Base-by-base conservation (phyloP, 2,888 invertebrate genomes). In the Aleiodes testaceus region DNA sequence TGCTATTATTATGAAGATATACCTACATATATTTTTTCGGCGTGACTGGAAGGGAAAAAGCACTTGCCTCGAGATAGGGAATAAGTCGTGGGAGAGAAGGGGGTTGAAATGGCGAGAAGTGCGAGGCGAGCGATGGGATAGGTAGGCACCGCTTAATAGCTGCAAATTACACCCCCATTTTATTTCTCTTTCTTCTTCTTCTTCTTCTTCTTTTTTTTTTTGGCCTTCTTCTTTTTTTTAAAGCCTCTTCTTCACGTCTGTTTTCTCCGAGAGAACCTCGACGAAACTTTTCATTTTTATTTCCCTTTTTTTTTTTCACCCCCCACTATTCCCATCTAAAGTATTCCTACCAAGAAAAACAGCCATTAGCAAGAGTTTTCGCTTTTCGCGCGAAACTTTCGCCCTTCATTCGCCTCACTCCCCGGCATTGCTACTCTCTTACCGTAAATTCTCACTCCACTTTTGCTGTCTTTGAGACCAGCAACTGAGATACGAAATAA, bases 281-380 rank as follows among this genome's bases (percentile, higher is more conserved):
- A 30, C 63, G 36, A 50, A 66, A 52, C 66, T 66, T 65, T 59
- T 66, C 63, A 63, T 66, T 61, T 66, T 67, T 65, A 69, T 72
- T 74, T 70, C 68, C 70, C 73, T 74, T 76, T 79, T 77, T 81
- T 12, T 52, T 53, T 30, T 59, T 14, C 36, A 30, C 30, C 50
- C 63, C 1, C 36, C 64, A n/a, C 69, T 42, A n/a, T 80, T 81
- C 84, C 75, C 81, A 82, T 85, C 83, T 85, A 84, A 84, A 85
- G 84, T 85, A 86, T 85, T 84, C 83, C 81, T 78, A 79, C 81
- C 81, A 87, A 87, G 87, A 86, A 87, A 87, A 87, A 86, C 86
- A 87, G 85, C 86, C 87, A 87, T 87, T 87, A 87, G 87, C 85
- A 80, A 83, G 86, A 85, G 85, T 86, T 87, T 86, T 87, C 84